phyloP scores from a whole-genome alignment of 2,797 vertebrate species.

The Leuciscus waleckii region DNA sequence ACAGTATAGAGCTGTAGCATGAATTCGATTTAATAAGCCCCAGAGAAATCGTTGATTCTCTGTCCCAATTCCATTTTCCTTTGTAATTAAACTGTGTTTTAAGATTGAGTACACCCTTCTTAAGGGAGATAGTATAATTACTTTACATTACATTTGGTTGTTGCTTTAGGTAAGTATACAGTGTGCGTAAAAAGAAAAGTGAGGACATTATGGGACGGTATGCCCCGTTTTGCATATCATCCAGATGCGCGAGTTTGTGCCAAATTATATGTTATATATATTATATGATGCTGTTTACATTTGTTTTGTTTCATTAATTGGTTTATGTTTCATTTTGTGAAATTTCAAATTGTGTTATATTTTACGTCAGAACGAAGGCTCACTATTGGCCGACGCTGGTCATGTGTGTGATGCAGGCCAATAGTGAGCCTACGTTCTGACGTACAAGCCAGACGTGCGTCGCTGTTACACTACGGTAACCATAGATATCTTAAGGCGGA shows the following conservation, averaged over 20 bases:
- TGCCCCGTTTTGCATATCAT: not conserved
- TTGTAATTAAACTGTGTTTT: constrained; percentile 14
- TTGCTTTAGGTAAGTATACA: not conserved
- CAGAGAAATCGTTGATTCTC: not conserved
- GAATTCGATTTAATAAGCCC: constrained; percentile 26
- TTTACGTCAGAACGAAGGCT: no score
- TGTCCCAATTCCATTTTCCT: constrained; percentile 20
- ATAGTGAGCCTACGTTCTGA: no score
- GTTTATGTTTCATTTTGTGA: not conserved
- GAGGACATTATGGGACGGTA: not conserved
- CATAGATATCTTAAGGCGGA: no score
- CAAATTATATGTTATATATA: not conserved
- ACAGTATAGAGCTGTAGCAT: constrained; percentile 16
- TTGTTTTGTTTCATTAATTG: not conserved
- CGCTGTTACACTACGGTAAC: no score
- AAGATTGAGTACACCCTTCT: constrained; percentile 3
- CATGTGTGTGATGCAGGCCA: no score
- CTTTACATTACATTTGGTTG: constrained; percentile 2
- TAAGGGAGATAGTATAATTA: not conserved
- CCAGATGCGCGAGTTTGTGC: not conserved
- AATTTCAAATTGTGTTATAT: no score
- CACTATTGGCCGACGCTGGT: no score
- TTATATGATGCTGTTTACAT: not conserved
- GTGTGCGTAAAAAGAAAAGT: not conserved
- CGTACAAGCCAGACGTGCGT: no score